These are phyloP conservation scores for Aphidoletes aphidimyza DNA, from an alignment of 2,888 invertebrate genomes.

Conservation along the genomic window DNA sequence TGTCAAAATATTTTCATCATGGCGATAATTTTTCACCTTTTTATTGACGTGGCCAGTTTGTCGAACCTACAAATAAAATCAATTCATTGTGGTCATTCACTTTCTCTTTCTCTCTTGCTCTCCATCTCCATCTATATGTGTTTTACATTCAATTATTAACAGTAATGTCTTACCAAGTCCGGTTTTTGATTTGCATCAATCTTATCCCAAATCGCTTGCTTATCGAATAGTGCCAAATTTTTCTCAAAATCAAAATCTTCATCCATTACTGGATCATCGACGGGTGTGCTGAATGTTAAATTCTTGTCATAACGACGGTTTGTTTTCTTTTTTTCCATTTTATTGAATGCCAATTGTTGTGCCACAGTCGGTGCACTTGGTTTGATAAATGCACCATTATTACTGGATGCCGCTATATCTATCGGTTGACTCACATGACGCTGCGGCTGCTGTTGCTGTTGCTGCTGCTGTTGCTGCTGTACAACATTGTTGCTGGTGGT, in stretches of 20 bases:
- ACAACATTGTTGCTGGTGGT: background rate
- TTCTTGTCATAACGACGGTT: constrained; percentile 62
- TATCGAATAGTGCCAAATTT: constrained; percentile 91
- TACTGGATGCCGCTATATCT: constrained; percentile 61
- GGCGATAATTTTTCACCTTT: constrained; percentile 72
- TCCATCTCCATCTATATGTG: too few relatives aligned
- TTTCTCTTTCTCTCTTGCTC: too few relatives aligned
- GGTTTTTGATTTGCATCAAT: constrained; percentile 73
- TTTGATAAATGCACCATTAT: constrained; percentile 54
- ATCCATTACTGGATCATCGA: constrained; percentile 64
- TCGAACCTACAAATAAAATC: constrained; percentile 20
- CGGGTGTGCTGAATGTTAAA: constrained; percentile 64
- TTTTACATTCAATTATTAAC: too few relatives aligned
- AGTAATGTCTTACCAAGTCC: constrained; percentile 68
- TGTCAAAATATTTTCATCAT: constrained; percentile 86
- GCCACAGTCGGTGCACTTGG: background rate
- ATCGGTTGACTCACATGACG: constrained; percentile 62
- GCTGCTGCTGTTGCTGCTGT: background rate
- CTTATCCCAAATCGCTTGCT: constrained; percentile 81
- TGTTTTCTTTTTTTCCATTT: constrained; percentile 58
- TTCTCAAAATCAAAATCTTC: constrained; percentile 95
- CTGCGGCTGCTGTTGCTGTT: constrained; percentile 55
- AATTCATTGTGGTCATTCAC: too few relatives aligned
- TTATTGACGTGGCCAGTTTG: constrained; percentile 56
- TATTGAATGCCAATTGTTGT: background rate